A percentile compares a stretch with the other conserved stretches of the same genome.
Conservation (phyloP, 2,113 vertebrate species). For the Amblyornis subalaris region DNA sequence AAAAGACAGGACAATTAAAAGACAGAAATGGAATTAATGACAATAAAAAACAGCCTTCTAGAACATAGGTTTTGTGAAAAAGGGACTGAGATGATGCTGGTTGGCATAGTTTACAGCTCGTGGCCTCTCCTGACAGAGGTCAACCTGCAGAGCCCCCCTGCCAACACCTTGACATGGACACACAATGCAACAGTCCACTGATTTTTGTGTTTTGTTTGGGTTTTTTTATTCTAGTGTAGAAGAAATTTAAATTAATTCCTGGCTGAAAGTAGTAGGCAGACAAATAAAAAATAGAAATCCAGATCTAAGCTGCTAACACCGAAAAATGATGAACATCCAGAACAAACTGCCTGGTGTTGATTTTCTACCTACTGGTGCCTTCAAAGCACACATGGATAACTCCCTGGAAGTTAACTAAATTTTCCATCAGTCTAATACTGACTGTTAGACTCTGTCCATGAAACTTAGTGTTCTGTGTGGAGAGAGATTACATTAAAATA, state of each 20-base stretch:
- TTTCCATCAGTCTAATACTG: background rate
- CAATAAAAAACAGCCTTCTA: background rate
- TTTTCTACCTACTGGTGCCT: background rate
- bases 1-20: background rate
- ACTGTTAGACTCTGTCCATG: background rate
- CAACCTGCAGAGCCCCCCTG: accelerated
- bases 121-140: too few relatives aligned
- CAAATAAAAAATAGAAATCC: background rate
- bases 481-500: background rate
- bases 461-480: background rate
- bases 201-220: background rate
- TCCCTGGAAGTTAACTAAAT: background rate
- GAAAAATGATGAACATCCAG: background rate
- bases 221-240: background rate
- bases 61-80: background rate
- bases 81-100: background rate
- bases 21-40: background rate
- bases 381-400: accelerated
- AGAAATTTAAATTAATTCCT: background rate
- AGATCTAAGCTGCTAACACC: accelerated
- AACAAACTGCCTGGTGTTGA: background rate
- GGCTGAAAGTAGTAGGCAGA: background rate
- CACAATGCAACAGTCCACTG: background rate
- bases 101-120: accelerated
- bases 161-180: background rate